phyloP scores from a whole-genome alignment of 1,140 invertebrate species.

The Wiebesia pumilae region DNA sequence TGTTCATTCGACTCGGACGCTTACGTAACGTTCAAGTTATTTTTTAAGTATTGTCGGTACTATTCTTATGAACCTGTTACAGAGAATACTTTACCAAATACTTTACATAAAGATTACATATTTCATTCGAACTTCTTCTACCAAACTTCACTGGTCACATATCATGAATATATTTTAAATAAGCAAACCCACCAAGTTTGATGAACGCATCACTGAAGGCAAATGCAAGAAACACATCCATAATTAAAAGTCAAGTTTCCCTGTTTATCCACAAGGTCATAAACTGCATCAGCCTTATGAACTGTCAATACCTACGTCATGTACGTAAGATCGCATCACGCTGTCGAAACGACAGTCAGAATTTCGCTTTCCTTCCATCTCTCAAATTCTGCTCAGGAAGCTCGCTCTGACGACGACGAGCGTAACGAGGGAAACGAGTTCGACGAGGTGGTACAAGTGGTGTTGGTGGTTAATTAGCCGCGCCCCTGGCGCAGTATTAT shows the following conservation, averaged over 20 bases:
- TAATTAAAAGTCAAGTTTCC: background rate
- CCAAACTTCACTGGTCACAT: background rate
- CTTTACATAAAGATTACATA: background rate
- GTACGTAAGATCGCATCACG: background rate
- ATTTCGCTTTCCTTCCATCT: background rate
- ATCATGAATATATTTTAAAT: background rate
- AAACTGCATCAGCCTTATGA: background rate
- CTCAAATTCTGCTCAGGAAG: conserved; percentile 48
- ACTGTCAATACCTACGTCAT: background rate
- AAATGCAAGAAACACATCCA: background rate
- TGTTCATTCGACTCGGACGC: background rate
- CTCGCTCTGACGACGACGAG: conserved; percentile 27
- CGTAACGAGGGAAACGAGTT: conserved; percentile 21
- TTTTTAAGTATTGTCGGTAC: background rate
- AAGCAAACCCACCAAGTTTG: conserved; percentile 28
- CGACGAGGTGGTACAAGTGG: background rate
- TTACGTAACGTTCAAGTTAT: background rate
- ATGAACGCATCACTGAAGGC: conserved; percentile 15
- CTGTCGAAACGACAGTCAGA: background rate
- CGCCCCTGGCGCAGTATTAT: background rate
- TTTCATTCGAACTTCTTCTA: background rate
- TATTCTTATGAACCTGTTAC: background rate
- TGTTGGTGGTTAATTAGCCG: too few species aligned
- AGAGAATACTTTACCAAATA: background rate
- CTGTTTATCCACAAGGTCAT: background rate